phyloP scores from a whole-genome alignment of 2,797 vertebrate species.

The Pangasius larnaudii region DNA sequence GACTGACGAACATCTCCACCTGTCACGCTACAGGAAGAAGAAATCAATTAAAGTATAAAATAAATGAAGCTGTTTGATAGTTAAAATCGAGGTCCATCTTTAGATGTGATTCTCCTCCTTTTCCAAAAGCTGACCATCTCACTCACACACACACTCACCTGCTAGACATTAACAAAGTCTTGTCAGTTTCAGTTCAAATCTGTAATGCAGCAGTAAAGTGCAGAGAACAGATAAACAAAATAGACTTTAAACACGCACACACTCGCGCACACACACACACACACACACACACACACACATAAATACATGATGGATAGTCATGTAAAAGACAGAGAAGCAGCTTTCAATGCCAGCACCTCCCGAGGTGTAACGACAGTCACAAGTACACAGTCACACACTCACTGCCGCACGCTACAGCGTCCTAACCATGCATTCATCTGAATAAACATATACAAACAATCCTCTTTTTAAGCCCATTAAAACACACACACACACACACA shows the following conservation, averaged over 20 bases:
- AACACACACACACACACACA: slow-evolving; percentile 31
- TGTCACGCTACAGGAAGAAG: not conserved
- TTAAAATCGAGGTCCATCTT: slow-evolving; percentile 48
- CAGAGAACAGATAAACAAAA: slow-evolving; percentile 73
- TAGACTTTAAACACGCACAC: slow-evolving; percentile 46
- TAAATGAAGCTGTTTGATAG: not conserved
- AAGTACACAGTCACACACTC: slow-evolving; percentile 29
- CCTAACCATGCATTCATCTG: slow-evolving; percentile 43
- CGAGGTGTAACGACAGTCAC: slow-evolving; percentile 52
- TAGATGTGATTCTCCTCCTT: slow-evolving; percentile 72
- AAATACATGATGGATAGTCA: slow-evolving; percentile 15
- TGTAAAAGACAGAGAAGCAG: slow-evolving; percentile 68
- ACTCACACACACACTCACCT: slow-evolving; percentile 67
- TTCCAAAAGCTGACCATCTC: slow-evolving; percentile 64
- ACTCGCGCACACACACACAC: not conserved
- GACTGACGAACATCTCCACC: slow-evolving; percentile 24
- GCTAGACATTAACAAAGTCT: slow-evolving; percentile 56
- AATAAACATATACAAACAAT: slow-evolving; percentile 46
- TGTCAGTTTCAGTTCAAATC: slow-evolving; percentile 68
- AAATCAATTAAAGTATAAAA: slow-evolving; percentile 5
- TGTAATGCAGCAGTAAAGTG: slow-evolving; percentile 83
- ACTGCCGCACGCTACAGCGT: slow-evolving; percentile 25
- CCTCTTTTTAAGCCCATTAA: slow-evolving; percentile 32
- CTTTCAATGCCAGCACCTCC: slow-evolving; percentile 74
- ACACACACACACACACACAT: not conserved